Evolutionary conservation across 23 tunicate genomes (phyloP), one percentile per base, ranked within the genome.

Genomic region (Oikopleura vanhoeffeni): DNA sequence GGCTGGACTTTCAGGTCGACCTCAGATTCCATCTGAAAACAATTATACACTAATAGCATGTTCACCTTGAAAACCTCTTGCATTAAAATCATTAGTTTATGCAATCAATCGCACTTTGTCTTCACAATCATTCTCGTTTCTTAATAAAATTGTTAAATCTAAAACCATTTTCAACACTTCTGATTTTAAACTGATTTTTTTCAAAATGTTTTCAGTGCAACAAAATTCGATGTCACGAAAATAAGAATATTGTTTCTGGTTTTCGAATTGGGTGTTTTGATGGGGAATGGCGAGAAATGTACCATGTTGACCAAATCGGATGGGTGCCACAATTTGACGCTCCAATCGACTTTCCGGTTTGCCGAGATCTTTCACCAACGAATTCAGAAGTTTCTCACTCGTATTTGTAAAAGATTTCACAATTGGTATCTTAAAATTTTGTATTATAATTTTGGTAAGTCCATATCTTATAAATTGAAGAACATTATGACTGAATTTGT

Each of bases 281-380:
- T 13, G 79, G 79, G 35, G 79, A 30, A 30, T 71, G 79, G 79
- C 27, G 79, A 32, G 79, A 71, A 24, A 30, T 71, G 79, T 30
- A 30, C 79, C 32, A 18, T 71, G 79, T 71, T 18, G 34, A 18
- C 2, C 79, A 71, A 18, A 4, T 71, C 35, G 79, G 79, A 71
- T 71, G 79, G 79, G 79, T 71, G 34, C 79, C 79, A 28, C 79
- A 71, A 38, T 71, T 71, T 30, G 34, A 28, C 27, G 79, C 79
- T 2, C 2, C 79, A 71, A 38, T 71, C 2, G 79, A 71, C 79
- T 71, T 18, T 30, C 79, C 79, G 3, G 79, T 24, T 18, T 71
- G 79, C 79, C 27, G 32, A 32, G 64, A 49, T 8, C 24, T 49
- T 24, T 13, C 64, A 49, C 64, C 64, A 49, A 49, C 64, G 64